Conservation (phyloP, 2,888 invertebrate species). For the Leucoma salicis region DNA sequence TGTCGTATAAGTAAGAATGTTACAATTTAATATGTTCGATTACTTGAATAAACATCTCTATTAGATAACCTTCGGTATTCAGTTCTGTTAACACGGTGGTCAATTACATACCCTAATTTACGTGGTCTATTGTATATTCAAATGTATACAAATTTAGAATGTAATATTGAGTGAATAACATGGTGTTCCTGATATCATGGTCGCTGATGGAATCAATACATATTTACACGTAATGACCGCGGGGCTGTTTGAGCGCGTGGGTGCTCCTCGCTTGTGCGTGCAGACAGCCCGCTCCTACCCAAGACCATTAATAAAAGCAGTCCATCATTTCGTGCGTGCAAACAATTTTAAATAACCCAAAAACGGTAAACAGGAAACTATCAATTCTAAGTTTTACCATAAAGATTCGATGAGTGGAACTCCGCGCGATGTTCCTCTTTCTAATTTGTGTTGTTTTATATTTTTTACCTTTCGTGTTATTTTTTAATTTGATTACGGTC, state of each 20-base stretch:
- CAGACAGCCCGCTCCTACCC: slow-evolving; percentile 53
- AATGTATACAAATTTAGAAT: slow-evolving; percentile 64
- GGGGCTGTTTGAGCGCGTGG: slow-evolving; percentile 20
- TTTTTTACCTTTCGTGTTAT: slow-evolving; percentile 52
- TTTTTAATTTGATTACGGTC: slow-evolving; percentile 55
- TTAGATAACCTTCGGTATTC: slow-evolving; percentile 45
- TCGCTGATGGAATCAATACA: slow-evolving; percentile 62
- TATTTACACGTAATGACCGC: slow-evolving; percentile 58
- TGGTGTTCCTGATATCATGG: slow-evolving; percentile 57
- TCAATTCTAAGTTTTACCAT: slow-evolving; percentile 73
- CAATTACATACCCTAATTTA: too few species aligned
- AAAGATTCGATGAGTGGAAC: slow-evolving; percentile 67
- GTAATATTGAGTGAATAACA: slow-evolving; percentile 72
- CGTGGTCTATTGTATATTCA: slow-evolving; percentile 67
- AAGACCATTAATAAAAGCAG: slow-evolving; percentile 57
- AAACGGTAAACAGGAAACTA: slow-evolving; percentile 72
- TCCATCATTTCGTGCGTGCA: slow-evolving; percentile 68
- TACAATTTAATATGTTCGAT: neutral
- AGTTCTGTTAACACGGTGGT: too few species aligned
- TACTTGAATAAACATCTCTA: slow-evolving; percentile 20
- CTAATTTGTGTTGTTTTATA: slow-evolving; percentile 21
- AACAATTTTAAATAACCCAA: slow-evolving; percentile 66
- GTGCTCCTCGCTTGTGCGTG: slow-evolving; percentile 63
- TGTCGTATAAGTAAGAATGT: too few species aligned
- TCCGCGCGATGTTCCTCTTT: slow-evolving; percentile 53